phyloP scores from a whole-genome alignment of 1,140 invertebrate genomes.

The Trypoxylus dichotomus region DNA sequence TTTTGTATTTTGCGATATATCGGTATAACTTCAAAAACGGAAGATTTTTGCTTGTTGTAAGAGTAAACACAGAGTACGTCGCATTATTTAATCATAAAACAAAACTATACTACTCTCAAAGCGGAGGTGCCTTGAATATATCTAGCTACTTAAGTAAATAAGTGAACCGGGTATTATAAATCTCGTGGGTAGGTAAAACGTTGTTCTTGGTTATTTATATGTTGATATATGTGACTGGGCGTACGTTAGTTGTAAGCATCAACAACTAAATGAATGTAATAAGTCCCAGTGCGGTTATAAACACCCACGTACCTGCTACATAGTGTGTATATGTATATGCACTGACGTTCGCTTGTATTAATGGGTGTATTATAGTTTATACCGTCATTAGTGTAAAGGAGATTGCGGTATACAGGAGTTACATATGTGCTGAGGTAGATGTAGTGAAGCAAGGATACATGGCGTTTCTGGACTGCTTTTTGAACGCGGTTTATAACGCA shows the following conservation, averaged over 20 bases:
- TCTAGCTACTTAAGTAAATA: constrained; percentile 2
- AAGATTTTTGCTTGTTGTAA: too few species aligned
- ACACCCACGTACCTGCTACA: neutral
- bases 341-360: neutral
- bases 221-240: neutral
- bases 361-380: neutral
- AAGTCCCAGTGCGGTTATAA: constrained; percentile 6
- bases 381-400: too few species aligned
- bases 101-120: neutral
- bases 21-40: neutral
- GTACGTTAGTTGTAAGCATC: neutral
- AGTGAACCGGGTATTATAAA: neutral
- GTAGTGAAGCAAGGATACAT: too few species aligned
- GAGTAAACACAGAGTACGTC: neutral
- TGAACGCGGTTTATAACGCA: too few species aligned
- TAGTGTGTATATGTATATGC: neutral
- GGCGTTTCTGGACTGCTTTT: too few species aligned
- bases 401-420: too few species aligned
- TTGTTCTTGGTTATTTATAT: neutral
- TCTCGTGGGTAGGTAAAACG: neutral
- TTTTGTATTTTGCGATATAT: neutral
- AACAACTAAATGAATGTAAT: constrained; percentile 20
- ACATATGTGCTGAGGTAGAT: too few species aligned
- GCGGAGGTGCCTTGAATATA: neutral
- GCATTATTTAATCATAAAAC: neutral